Percentiles rank a stretch among this genome's conserved stretches.
phyloP scores from a whole-genome alignment of 2,888 invertebrate genomes.

The Chesias legatella region DNA sequence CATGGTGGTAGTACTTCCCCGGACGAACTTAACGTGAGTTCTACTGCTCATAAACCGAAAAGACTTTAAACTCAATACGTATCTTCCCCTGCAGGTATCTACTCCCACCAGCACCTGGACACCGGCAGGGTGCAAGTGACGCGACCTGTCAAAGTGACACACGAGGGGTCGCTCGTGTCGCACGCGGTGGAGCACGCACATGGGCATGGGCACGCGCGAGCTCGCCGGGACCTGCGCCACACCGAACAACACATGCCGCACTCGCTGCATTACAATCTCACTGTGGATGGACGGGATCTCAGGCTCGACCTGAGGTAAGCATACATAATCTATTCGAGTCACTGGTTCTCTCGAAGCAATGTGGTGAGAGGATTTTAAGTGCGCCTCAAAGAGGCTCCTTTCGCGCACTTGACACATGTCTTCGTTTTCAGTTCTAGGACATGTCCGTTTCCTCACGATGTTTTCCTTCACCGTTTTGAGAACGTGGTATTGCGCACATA shows the following conservation, averaged over 20 bases:
- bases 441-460: too few relatives aligned
- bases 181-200: slow-evolving; percentile 78
- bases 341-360: too few relatives aligned
- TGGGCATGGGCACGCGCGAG: slow-evolving; percentile 68
- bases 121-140: slow-evolving; percentile 79
- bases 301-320: slow-evolving; percentile 72
- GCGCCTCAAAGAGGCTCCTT: too few relatives aligned
- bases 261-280: slow-evolving; percentile 69
- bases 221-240: slow-evolving; percentile 68
- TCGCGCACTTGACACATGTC: too few relatives aligned
- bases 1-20: too few relatives aligned
- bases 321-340: background rate
- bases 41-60: too few relatives aligned
- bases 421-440: too few relatives aligned
- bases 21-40: too few relatives aligned
- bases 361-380: too few relatives aligned
- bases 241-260: slow-evolving; percentile 56
- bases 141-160: slow-evolving; percentile 81
- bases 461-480: too few relatives aligned
- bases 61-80: too few relatives aligned
- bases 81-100: slow-evolving; percentile 56
- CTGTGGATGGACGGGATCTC: slow-evolving; percentile 64
- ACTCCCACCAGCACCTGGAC: slow-evolving; percentile 72
- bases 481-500: too few relatives aligned
- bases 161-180: slow-evolving; percentile 79